Base-by-base conservation (phyloP, 1,140 invertebrate genomes). In the Cherax quadricarinatus region DNA sequence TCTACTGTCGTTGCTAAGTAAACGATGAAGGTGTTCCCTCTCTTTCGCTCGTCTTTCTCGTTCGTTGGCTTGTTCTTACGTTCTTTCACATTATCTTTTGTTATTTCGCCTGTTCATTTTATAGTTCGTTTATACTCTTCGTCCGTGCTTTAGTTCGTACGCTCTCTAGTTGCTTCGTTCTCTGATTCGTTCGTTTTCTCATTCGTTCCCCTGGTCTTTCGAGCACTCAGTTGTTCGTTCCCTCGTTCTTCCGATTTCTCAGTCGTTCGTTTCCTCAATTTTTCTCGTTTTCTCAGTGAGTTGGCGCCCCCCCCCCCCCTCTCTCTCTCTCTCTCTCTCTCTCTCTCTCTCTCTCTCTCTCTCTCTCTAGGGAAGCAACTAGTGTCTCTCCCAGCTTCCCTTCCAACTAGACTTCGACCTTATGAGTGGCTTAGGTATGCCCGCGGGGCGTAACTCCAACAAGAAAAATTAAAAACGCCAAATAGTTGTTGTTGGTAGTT, bases 391-490 rank as follows among this genome's bases (percentile, higher is more conserved):
- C 9, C 51, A 51, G 30, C 49, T 86, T 30, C 82, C 81, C 51
- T n/a, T 12, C 49, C 51, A 57, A 51, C 41, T 16, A 57, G 81
- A 83, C 51, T 83, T 83, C 18, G 81, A 53, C 24, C 24, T 57
- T 51, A n/a, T 62, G 62, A 30, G 48, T 18, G 53, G 82, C 82
- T 84, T 49, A 62, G 82, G 82, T 53, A 53, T 30, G 4, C 82
- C 62, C 82, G 53, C 12, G 53, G 82, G 53, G 82, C 82, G 62
- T 21, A 30, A 84, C 82, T 60, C 53, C 30, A 62, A 53, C 21
- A 84, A 84, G 82, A 84, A 84, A 82, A 84, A 60, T 48, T 62
- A 53, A 62, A 84, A 84, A 62, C 82, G 53, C 21, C 53, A 84
- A 7, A 4, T 49, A 48, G 24, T 79, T 84, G 82, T 84, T 49